A percentile compares a stretch with the other conserved stretches of the same genome.
phyloP scores from a whole-genome alignment of 2,888 invertebrate species.

The Plemyria rubiginata region DNA sequence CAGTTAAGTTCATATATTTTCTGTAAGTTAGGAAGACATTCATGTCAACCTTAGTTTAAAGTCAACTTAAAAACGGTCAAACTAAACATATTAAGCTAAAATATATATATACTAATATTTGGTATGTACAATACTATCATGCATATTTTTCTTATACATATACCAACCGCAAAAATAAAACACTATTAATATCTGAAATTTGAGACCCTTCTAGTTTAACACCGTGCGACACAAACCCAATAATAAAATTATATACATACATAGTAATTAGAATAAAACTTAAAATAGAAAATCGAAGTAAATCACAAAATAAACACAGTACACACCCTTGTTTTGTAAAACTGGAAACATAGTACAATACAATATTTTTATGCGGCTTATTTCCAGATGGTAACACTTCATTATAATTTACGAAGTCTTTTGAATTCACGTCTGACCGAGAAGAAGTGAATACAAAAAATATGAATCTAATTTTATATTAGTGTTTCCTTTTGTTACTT shows the following conservation, averaged over 20 bases:
- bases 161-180: constrained; percentile 19
- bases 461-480: too few relatives aligned
- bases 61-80: neutral
- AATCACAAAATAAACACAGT: too few relatives aligned
- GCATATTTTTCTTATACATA: constrained; percentile 30
- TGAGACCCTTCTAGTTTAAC: constrained; percentile 22
- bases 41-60: neutral
- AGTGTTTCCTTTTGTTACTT: too few relatives aligned
- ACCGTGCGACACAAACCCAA: neutral
- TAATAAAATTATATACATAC: neutral
- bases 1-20: neutral
- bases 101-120: constrained; percentile 67
- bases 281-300: too few relatives aligned
- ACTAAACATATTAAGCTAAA: constrained; percentile 26
- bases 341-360: too few relatives aligned
- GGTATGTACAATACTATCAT: constrained; percentile 65
- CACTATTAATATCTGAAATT: constrained; percentile 21
- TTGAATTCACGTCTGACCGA: too few relatives aligned
- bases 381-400: too few relatives aligned
- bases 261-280: neutral
- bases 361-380: too few relatives aligned
- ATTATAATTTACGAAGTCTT: too few relatives aligned
- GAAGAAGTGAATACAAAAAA: too few relatives aligned
- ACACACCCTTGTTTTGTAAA: too few relatives aligned
- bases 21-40: neutral